Conservation (phyloP, 2,113 vertebrate genomes). For the Heterochromis multidens region DNA sequence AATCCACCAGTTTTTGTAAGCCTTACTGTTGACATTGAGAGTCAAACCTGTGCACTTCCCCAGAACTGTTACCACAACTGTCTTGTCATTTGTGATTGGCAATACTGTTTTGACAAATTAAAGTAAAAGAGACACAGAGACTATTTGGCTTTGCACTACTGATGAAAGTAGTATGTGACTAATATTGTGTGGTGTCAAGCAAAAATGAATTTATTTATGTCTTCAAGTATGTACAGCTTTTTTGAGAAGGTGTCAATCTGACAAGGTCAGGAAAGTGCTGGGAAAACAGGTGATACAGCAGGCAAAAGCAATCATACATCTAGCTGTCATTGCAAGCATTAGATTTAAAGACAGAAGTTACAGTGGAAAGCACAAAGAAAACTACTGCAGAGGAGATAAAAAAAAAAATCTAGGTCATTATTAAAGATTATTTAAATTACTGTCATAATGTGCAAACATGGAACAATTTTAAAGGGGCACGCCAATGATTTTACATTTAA, state of each 20-base stretch:
- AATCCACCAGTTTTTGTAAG: neutral
- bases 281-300: constrained; percentile 67
- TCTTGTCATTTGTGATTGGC: neutral
- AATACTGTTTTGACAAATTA: neutral
- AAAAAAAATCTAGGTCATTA: neutral
- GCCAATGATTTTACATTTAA: neutral
- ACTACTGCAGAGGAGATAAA: constrained; percentile 64
- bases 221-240: constrained; percentile 82
- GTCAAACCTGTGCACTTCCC: neutral
- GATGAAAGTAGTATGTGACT: neutral
- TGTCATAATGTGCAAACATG: constrained; percentile 65
- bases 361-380: constrained; percentile 74
- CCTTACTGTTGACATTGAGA: neutral
- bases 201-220: constrained; percentile 81
- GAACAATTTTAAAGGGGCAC: constrained; percentile 1
- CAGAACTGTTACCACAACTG: neutral
- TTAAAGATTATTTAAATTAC: constrained; percentile 68
- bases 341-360: constrained; percentile 30
- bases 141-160: neutral
- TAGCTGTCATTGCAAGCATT: constrained; percentile 69
- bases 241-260: constrained; percentile 71
- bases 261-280: constrained; percentile 66
- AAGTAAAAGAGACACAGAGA: neutral
- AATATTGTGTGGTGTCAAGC: constrained; percentile 76
- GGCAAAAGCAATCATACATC: constrained; percentile 73